Base-by-base conservation (phyloP, 2,888 invertebrate genomes). In the Ectemnius lituratus region DNA sequence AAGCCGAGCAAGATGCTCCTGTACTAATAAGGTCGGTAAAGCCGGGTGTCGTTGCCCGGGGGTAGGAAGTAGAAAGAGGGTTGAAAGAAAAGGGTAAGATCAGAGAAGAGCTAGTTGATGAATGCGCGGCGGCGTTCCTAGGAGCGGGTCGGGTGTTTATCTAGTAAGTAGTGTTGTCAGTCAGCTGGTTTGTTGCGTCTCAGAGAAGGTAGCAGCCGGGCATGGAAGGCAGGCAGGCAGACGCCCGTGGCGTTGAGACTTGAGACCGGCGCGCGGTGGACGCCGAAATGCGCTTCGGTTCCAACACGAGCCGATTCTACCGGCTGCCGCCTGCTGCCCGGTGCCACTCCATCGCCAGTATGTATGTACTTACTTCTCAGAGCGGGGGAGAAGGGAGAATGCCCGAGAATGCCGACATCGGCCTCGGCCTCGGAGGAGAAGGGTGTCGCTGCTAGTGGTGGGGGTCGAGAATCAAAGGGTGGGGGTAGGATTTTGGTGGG, bases 81-180 rank as follows among this genome's bases (percentile, higher is more conserved):
- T 52, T 59, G 23, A 47, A 37, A 68, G 61, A 37, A 47, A 64
- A 60, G 63, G 64, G 60, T 45, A 62, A 66, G 56, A 18, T 52
- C 62, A 20, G 18, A 46, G 49, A 57, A 70, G 74, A 64, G 74
- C 77, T 58, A 77, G 72, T 81, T 82, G 84, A 84, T 84, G 79
- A 84, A 85, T 81, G 86, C 85, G 81, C 78, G 82, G 71, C 75
- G 75, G 78, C 80, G 81, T 82, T 78, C 76, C 84, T 84, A 83
- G 84, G 81, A 86, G 85, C 85, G 82, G 84, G 83, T 37, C 37
- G 5, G 70, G 73, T 86, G 86, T 87, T 86, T 86, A 86, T 84
- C 87, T 83, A 86, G 85, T 84, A 85, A 87, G 85, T 86, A 86
- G 84, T 74, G 84, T 85, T 85, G 87, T 87, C 87, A 86, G 86